Percentiles rank a stretch among this genome's conserved stretches.
Conservation (phyloP, 1,140 invertebrate species). For the Achatina immaculata region DNA sequence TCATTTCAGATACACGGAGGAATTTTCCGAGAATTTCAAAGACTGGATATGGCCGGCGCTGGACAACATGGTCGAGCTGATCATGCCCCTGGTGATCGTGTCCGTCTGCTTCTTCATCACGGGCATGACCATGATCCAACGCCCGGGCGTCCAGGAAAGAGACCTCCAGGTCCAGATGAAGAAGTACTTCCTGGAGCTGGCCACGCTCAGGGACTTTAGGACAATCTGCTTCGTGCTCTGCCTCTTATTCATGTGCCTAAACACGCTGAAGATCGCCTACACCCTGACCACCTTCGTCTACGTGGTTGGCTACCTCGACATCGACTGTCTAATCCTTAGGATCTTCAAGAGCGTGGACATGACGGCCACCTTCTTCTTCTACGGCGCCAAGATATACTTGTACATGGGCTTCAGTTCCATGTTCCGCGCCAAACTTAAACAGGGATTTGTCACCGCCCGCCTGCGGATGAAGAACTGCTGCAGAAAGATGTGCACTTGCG, state of each 20-base stretch:
- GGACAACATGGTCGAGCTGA: conserved; percentile 51
- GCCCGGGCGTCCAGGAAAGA: conserved; percentile 6
- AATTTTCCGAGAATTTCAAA: conserved; percentile 55
- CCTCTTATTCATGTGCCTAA: conserved; percentile 45
- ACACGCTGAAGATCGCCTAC: conserved; percentile 34
- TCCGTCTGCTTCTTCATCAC: conserved; percentile 46
- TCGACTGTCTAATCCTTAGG: conserved; percentile 35
- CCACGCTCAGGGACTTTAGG: conserved; percentile 53
- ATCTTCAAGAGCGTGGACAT: conserved; percentile 39
- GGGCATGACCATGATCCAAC: conserved; percentile 22
- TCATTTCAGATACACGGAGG: conserved; percentile 49
- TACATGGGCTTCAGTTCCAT: conserved; percentile 48
- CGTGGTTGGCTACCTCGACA: conserved; percentile 15
- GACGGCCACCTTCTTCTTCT: conserved; percentile 49
- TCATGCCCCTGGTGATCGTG: conserved; percentile 55
- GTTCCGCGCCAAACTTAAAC: conserved; percentile 36
- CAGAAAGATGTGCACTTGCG: background rate
- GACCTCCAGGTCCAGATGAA: conserved; percentile 46
- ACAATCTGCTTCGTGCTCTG: conserved; percentile 47
- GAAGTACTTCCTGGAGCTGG: conserved; percentile 62
- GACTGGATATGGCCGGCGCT: conserved; percentile 60
- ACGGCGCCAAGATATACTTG: conserved; percentile 53
- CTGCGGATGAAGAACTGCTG: background rate
- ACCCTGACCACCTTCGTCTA: conserved; percentile 37
- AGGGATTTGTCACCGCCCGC: background rate